Percentiles rank a stretch among this genome's conserved stretches.
phyloP scores from a whole-genome alignment of 2,113 vertebrate genomes.

The Daubentonia madagascariensis region DNA sequence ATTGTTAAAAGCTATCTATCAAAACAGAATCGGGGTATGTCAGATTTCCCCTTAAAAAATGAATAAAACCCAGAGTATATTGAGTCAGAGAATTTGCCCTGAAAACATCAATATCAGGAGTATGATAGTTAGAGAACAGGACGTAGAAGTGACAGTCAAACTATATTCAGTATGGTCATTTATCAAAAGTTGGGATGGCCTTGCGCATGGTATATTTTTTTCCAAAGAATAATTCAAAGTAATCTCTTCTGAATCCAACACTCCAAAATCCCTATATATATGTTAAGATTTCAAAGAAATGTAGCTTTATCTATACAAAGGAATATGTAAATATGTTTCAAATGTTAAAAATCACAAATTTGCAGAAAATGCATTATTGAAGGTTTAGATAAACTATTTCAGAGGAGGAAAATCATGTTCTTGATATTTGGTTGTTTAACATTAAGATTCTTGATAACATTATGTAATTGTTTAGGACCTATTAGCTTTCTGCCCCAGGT shows the following conservation, averaged over 20 bases:
- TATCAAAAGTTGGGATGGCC: conserved; percentile 34
- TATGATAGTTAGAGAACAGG: neutral
- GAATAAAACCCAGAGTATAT: neutral
- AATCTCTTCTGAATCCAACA: neutral
- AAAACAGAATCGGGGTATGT: neutral
- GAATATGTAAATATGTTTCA: neutral
- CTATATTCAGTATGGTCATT: neutral
- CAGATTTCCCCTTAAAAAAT: neutral
- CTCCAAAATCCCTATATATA: neutral
- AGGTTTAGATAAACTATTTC: neutral
- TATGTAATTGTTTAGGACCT: neutral
- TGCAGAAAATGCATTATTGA: neutral
- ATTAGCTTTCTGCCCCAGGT: neutral
- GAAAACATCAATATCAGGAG: conserved; percentile 52
- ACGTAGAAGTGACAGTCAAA: conserved; percentile 21
- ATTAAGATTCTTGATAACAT: neutral
- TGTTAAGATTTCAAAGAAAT: neutral
- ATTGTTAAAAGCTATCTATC: neutral
- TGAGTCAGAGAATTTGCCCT: conserved; percentile 45
- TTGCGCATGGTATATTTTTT: neutral
- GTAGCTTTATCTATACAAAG: neutral
- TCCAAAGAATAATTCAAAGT: neutral
- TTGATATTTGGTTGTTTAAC: neutral
- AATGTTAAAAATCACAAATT: neutral
- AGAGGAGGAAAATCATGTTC: neutral